Evolutionary conservation across 2,113 vertebrate species (phyloP).

Genomic region (Acrocephalus arundinaceus): DNA sequence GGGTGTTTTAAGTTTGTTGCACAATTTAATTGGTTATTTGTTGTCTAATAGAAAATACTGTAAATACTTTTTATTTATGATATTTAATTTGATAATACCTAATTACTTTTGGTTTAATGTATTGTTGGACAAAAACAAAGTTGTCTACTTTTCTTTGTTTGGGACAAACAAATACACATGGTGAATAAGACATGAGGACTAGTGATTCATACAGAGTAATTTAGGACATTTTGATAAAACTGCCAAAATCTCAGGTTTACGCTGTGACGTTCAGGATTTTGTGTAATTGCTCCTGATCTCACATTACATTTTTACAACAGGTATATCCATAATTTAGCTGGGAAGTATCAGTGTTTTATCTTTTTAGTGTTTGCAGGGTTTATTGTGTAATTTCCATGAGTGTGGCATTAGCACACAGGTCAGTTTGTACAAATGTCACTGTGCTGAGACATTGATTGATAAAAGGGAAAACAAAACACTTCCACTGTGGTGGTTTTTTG

Average conservation of each 20-base stretch:
- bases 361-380: background rate
- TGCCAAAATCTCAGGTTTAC: constrained; percentile 74
- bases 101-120: constrained; percentile 67
- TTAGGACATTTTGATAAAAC: constrained; percentile 71
- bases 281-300: constrained; percentile 56
- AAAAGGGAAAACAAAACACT: background rate
- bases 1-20: constrained; percentile 73
- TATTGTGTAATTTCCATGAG: background rate
- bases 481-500: background rate
- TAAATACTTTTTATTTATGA: constrained; percentile 81
- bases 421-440: background rate
- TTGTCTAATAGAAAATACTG: constrained; percentile 64
- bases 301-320: constrained; percentile 15
- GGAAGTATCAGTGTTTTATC: background rate
- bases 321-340: background rate
- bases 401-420: background rate
- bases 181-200: constrained; percentile 53
- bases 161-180: constrained; percentile 46
- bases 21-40: constrained; percentile 69
- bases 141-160: constrained; percentile 62
- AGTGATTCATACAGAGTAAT: constrained; percentile 43
- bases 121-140: constrained; percentile 54
- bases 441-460: background rate
- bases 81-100: constrained; percentile 80
- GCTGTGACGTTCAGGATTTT: constrained; percentile 60